Conservation (phyloP, 2,797 vertebrate genomes). For the Fistularia tabacaria region DNA sequence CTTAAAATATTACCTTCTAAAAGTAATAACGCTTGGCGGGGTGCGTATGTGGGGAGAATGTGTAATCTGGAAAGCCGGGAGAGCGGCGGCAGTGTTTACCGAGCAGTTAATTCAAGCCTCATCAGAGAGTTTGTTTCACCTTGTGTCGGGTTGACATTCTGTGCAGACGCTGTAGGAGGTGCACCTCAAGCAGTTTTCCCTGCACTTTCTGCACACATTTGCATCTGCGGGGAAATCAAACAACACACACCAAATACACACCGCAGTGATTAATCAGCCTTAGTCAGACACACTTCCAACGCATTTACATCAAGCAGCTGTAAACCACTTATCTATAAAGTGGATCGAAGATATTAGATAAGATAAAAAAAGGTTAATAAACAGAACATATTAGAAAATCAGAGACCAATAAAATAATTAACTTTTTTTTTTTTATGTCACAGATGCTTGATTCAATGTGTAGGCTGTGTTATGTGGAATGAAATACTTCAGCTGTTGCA, state of each 20-base stretch:
- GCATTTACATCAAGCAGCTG: neutral
- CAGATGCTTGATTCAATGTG: too few relatives aligned
- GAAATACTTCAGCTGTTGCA: too few relatives aligned
- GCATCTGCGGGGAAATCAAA: constrained; percentile 77
- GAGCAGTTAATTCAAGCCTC: constrained; percentile 46
- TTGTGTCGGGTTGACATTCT: constrained; percentile 87
- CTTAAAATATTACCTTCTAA: constrained; percentile 19
- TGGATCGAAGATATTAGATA: neutral
- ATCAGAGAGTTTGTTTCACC: constrained; percentile 76
- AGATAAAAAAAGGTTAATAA: too few relatives aligned
- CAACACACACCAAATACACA: constrained; percentile 41
- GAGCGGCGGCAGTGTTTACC: constrained; percentile 41
- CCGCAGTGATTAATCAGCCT: constrained; percentile 46
- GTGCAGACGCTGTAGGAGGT: constrained; percentile 86
- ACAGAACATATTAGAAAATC: too few relatives aligned
- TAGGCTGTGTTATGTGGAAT: too few relatives aligned
- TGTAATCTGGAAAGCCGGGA: constrained; percentile 29
- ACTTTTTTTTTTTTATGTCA: too few relatives aligned
- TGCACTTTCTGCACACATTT: constrained; percentile 87
- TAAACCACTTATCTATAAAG: constrained; percentile 7
- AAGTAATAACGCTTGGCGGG: constrained; percentile 20
- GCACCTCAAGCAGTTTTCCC: constrained; percentile 88
- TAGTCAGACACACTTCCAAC: constrained; percentile 15
- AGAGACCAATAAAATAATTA: too few relatives aligned
- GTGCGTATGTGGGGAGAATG: constrained; percentile 18